Conservation (phyloP, 1,140 invertebrate species). For the Radopholus similis region DNA sequence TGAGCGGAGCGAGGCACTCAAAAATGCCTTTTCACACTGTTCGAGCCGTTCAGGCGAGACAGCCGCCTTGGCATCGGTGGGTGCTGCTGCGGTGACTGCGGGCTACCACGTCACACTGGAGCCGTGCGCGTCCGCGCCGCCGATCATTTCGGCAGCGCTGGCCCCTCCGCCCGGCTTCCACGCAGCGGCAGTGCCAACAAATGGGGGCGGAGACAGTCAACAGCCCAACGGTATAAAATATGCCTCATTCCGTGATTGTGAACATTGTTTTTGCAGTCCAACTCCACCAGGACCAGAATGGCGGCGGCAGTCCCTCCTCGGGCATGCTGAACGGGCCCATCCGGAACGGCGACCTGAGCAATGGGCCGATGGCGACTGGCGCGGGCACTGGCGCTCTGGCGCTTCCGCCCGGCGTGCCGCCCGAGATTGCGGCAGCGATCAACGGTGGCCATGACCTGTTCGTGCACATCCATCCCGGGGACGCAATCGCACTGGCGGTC, state of each 20-base stretch:
- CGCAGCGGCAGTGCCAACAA: not conserved
- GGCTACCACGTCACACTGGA: conserved; percentile 23
- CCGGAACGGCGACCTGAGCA: not conserved
- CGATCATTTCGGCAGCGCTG: conserved; percentile 1
- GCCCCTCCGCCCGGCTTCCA: not conserved
- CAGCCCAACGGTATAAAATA: not conserved
- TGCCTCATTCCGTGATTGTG: not conserved
- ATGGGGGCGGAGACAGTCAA: not conserved
- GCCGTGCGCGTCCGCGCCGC: conserved; percentile 8
- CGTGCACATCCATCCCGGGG: conserved; percentile 53
- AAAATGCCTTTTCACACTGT: not conserved
- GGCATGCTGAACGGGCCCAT: not conserved
- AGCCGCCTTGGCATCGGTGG: conserved; percentile 4
- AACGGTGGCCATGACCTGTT: conserved; percentile 45
- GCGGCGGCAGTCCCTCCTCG: not conserved
- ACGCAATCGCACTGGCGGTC: conserved; percentile 43
- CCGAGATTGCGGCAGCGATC: conserved; percentile 33
- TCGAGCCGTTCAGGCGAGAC: conserved; percentile 9
- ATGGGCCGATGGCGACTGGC: not conserved
- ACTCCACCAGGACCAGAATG: conserved; percentile 11
- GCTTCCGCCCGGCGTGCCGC: conserved; percentile 34
- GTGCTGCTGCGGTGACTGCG: conserved; percentile 26
- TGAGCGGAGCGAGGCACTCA: not conserved
- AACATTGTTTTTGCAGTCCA: not conserved
- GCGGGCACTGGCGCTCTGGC: not conserved